Percentiles rank a stretch among this genome's conserved stretches.
Conservation (phyloP, 2,113 vertebrate genomes). For the Ailurus styani region DNA sequence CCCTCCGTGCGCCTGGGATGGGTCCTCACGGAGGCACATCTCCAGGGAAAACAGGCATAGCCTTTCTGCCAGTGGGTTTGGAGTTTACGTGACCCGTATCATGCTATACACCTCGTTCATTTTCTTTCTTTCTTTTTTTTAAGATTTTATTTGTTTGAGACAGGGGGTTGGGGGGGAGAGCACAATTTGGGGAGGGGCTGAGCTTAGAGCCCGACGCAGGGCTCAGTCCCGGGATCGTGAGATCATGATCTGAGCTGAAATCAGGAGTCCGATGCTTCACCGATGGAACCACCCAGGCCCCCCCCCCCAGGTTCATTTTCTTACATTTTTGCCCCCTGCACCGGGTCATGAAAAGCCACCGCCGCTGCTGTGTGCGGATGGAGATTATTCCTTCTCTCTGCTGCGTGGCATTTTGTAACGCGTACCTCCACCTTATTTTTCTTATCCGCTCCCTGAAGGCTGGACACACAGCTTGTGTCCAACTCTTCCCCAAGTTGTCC, state of each 20-base stretch:
- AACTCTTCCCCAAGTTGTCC: background rate
- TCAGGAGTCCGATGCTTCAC: background rate
- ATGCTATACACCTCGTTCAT: background rate
- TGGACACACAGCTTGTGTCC: background rate
- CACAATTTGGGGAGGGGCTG: background rate
- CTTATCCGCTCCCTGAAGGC: background rate
- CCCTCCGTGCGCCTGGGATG: background rate
- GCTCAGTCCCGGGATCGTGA: background rate
- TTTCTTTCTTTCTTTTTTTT: background rate
- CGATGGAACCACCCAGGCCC: background rate
- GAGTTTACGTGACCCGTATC: background rate
- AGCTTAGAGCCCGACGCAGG: background rate
- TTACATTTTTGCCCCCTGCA: background rate
- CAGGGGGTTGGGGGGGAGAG: background rate
- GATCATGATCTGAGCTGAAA: background rate
- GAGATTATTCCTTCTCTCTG: background rate
- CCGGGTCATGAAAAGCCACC: background rate
- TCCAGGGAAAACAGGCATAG: background rate
- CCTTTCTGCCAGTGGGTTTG: background rate
- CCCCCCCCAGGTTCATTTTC: background rate
- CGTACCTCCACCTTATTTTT: background rate
- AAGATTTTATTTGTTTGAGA: background rate
- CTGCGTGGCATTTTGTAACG: background rate
- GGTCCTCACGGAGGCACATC: background rate
- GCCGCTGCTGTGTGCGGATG: background rate